phyloP scores from a whole-genome alignment of 2,888 invertebrate species.

The Ochropleura leucogaster region DNA sequence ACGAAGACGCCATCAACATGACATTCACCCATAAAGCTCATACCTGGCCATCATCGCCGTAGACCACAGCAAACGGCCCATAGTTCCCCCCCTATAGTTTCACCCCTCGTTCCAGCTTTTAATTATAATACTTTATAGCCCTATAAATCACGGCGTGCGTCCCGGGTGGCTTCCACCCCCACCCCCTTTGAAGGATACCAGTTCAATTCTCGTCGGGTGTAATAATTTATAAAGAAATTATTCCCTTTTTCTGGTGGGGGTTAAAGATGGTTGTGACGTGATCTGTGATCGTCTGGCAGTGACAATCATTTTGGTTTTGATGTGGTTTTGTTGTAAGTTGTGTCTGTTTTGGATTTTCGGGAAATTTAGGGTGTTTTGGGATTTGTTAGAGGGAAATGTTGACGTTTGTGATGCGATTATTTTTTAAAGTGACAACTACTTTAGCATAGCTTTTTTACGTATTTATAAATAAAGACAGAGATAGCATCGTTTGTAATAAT shows the following conservation, averaged over 20 bases:
- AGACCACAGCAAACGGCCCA: conserved; percentile 77
- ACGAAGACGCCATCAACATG: conserved; percentile 56
- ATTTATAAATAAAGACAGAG: not conserved
- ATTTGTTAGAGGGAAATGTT: not conserved
- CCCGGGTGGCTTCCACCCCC: conserved; percentile 80
- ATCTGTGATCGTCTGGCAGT: conserved; percentile 58
- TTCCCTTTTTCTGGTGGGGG: conserved; percentile 80
- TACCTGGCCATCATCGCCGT: conserved; percentile 68
- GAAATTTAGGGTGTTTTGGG: not conserved
- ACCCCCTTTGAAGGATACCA: conserved; percentile 91
- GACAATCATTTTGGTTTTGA: conserved; percentile 54
- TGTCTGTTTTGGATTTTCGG: conserved; percentile 7
- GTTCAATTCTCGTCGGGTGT: conserved; percentile 92
- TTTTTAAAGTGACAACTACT: not conserved
- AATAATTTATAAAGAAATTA: conserved; percentile 93
- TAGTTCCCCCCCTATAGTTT: conserved; percentile 88
- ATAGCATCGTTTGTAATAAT: not conserved
- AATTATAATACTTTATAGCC: conserved; percentile 95
- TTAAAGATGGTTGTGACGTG: conserved; percentile 67
- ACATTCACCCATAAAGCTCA: conserved; percentile 53
- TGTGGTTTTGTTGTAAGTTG: conserved; percentile 29
- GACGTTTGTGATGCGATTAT: not conserved
- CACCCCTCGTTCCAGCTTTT: conserved; percentile 90
- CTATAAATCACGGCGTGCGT: conserved; percentile 92
- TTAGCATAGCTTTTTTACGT: not conserved